phyloP scores from a whole-genome alignment of 2,113 vertebrate genomes.

The Cacatua alba region DNA sequence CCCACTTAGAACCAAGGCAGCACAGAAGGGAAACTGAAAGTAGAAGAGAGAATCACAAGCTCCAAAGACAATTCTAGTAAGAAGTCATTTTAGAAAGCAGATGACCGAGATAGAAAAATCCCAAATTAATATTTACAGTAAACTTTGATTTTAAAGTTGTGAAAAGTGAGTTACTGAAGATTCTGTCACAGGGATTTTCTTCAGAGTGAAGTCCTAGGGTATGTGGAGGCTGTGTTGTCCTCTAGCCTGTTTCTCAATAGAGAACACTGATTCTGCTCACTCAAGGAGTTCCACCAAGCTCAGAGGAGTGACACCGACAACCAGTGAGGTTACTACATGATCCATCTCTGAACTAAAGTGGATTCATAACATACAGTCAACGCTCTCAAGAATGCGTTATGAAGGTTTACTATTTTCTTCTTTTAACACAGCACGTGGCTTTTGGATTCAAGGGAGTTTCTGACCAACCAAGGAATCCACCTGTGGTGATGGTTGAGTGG shows the following conservation, averaged over 20 bases:
- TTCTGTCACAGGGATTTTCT: constrained; percentile 61
- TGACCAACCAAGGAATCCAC: accelerated
- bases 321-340: not conserved
- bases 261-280: not conserved
- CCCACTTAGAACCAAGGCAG: constrained; percentile 14
- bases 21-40: constrained; percentile 59
- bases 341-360: not conserved
- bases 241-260: not conserved
- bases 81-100: constrained; percentile 10
- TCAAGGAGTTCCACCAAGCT: not conserved
- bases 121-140: constrained; percentile 54
- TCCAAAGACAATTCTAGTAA: constrained; percentile 66
- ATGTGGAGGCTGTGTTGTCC: not conserved
- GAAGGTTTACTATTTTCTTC: not conserved
- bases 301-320: not conserved
- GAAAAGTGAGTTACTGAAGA: constrained; percentile 49
- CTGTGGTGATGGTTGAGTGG: not conserved
- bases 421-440: not conserved
- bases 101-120: constrained; percentile 55
- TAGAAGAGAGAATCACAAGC: not conserved
- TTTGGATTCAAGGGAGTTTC: not conserved
- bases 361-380: not conserved
- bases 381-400: not conserved
- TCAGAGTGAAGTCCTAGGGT: not conserved
- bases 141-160: constrained; percentile 40